phyloP scores from a whole-genome alignment of 2,888 invertebrate genomes.

The Netelia inedita region DNA sequence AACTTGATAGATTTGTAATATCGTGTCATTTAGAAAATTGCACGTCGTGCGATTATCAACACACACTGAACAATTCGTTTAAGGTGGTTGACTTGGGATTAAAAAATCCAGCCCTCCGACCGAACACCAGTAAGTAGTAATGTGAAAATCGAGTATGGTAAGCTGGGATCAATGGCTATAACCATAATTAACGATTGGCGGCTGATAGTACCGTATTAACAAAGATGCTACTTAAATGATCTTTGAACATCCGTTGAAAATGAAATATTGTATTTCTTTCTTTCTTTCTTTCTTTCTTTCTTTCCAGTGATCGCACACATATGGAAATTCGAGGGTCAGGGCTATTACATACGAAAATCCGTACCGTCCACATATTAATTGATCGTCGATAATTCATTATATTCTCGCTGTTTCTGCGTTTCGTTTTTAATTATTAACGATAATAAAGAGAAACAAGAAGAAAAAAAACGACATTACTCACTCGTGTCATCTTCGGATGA shows the following conservation, averaged over 20 bases:
- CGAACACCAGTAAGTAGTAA: no score
- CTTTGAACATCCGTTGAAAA: constrained; percentile 76
- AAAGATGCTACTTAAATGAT: constrained; percentile 54
- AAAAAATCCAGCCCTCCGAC: no score
- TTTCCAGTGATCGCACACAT: constrained; percentile 79
- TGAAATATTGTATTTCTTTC: constrained; percentile 80
- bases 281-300: constrained; percentile 69
- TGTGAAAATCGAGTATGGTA: no score
- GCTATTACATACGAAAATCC: constrained; percentile 80
- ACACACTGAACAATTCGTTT: no score
- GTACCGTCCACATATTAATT: constrained; percentile 79
- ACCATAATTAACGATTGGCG: no score
- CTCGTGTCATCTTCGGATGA: constrained; percentile 35
- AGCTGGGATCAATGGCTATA: no score
- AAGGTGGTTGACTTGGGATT: no score
- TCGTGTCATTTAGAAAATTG: no score
- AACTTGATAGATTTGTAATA: no score
- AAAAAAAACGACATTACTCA: constrained; percentile 39
- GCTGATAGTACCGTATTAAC: not conserved
- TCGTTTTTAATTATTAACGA: constrained; percentile 46
- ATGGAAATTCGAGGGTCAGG: constrained; percentile 62
- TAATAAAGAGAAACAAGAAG: constrained; percentile 54
- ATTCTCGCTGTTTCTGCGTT: constrained; percentile 44
- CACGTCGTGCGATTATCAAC: no score
- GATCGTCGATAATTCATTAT: constrained; percentile 68